Base-by-base conservation (phyloP, 2,888 invertebrate species). In the Plebejus melissa region DNA sequence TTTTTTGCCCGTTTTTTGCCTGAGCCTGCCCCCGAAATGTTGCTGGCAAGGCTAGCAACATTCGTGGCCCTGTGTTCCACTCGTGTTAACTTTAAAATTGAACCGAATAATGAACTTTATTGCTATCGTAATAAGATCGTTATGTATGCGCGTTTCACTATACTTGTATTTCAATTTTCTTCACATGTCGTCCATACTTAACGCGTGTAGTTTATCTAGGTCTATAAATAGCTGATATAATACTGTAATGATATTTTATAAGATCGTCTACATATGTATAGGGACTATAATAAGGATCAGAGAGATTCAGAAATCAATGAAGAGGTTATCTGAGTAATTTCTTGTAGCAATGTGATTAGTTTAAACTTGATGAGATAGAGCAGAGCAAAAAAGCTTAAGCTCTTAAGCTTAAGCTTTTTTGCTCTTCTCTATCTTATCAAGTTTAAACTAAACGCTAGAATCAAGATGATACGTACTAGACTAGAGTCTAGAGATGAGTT, bases 21-120 rank as follows among this genome's bases (percentile, higher is more conserved):
- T 16, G 57, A 77, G 77, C 77, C 79, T 72, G 90, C 85, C 90
- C 89, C 91, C 90, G 90, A 90, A 90, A 84, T 85, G 83, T 86
- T 81, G 78, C 50, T 83, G 83, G 81, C 91, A 90, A 92, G 92
- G 91, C 81, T 89, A 86, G 78, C 90, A 83, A 91, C 91, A 88
- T 87, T 91, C 91, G 85, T 60, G 54, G 71, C 60, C 69, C 38
- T 54, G 69, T 41, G 54, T 70, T 54, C 54, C 38, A 70, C 38
- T 58, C 57, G 41, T 28, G 71, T 46, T 11, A 32, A 58, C 58
- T 58, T 50, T 71, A 41, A 46, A 57, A 71, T 41, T 70, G 57
- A 57, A 70, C 70, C 36, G 41, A 41, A 57, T 75, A 71, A 70
- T 69, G 11, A 69, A 38, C 38, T 38, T 16, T 38, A 69, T 38